Base-by-base conservation (phyloP, 2,113 vertebrate species). In the Sakesphorus luctuosus region DNA sequence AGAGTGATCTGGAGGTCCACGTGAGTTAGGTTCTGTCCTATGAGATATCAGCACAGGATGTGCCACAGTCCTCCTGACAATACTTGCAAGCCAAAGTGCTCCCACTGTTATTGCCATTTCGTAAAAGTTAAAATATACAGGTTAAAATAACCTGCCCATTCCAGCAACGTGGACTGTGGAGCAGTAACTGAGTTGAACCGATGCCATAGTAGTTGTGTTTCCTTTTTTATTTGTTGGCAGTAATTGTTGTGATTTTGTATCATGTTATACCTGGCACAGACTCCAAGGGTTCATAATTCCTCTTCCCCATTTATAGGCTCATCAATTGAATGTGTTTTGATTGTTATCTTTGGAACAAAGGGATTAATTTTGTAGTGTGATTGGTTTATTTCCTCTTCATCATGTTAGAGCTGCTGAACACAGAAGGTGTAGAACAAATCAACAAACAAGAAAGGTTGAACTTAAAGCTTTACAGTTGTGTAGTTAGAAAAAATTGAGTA, bases 311-410 rank as follows among this genome's bases (percentile, higher is more conserved):
- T 81, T 53, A 44, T 14, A 82, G 56, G 21, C 31, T 89, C 44
- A 71, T 86, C 73, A 68, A 18, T 0, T 52, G 76, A 90, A 81
- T 44, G 26, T 43, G 31, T 75, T 96, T 90, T 74, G 86, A 59
- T 92, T 72, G 31, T 35, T 55, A 9, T 89, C 89, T 84, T 94
- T 71, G 61, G 47, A 89, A 93, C 55, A 93, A 90, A 90, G 52
- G 47, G 44, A 72, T 86, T 90, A 47, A 88, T 94, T 94, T 90
- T 35, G 31, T 67, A 55, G 20, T 50, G 26, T 1, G 1, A 55
- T 78, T 90, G 24, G 73, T 93, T 83, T 90, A 74, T 74, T 92
- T 84, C 61, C 26, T 46, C 26, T 94, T 93, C 35, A 61, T 75
- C 24, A 6, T 68, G 10, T 75, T 65, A 40, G 56, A 82, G 17